A percentile compares a stretch with the other conserved stretches of the same genome.
Evolutionary conservation across 2,113 vertebrate genomes (phyloP).

Genomic region (Felis catus): DNA sequence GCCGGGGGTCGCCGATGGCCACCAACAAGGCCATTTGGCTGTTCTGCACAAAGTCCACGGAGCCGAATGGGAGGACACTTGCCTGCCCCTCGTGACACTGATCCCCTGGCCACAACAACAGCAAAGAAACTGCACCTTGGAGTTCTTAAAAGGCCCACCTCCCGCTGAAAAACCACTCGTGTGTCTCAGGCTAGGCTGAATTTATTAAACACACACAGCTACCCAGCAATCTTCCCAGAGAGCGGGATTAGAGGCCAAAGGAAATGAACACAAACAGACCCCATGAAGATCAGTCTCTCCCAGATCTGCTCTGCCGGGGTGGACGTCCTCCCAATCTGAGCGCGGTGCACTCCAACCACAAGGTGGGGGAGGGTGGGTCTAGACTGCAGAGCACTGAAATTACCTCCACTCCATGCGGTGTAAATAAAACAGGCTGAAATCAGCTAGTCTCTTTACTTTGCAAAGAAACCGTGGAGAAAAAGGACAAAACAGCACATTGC

Average conservation of each 20-base stretch:
- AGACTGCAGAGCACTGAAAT: not conserved
- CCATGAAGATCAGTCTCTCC: not conserved
- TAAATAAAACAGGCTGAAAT: not conserved
- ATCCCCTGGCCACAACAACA: not conserved
- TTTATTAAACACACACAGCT: conserved; percentile 48
- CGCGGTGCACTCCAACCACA: not conserved
- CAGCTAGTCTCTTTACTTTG: not conserved
- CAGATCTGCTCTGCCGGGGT: not conserved
- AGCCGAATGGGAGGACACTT: not conserved
- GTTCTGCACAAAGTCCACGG: not conserved
- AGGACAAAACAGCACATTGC: not conserved
- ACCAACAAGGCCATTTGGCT: not conserved
- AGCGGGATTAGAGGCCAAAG: conserved; percentile 32
- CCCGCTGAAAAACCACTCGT: conserved; percentile 36
- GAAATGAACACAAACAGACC: not conserved
- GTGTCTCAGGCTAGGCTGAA: not conserved
- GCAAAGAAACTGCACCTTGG: not conserved
- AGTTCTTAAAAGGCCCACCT: conserved; percentile 42
- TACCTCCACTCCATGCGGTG: not conserved
- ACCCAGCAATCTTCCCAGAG: conserved; percentile 30
- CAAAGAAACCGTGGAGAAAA: not conserved
- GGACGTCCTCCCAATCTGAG: not conserved
- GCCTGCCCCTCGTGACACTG: not conserved
- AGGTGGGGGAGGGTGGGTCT: too few species aligned
- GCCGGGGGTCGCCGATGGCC: not conserved